Base-by-base conservation (phyloP, 2,888 invertebrate species). In the Agrotis puta region DNA sequence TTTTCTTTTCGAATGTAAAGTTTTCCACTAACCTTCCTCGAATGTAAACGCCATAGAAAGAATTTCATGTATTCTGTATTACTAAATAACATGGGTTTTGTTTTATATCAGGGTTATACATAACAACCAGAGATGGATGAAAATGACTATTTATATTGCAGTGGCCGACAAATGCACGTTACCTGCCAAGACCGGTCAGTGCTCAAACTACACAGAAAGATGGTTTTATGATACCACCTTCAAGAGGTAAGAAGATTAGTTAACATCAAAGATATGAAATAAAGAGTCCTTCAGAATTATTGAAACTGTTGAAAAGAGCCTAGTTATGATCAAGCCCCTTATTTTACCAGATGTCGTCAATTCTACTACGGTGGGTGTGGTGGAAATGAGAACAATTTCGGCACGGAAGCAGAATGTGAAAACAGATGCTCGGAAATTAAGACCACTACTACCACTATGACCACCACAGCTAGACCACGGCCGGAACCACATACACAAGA, bases 301-400 rank as follows among this genome's bases (percentile, higher is more conserved):
- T 24, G 22, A 45, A 45, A 22, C 13, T 54, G 9, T 2, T 20
- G 13, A 24, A 3, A 47, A 24, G 3, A 20, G 11, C 5, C 47
- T 47, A 45, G 9, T n/a, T 48, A 48, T n/a, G 3, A 3, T 11
- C n/a, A 43, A 22, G 3, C 18, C 2, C 5, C 2, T 2, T 16
- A 22, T 24, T 50, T 57, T 27, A 4, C 0, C 79, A 94, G 97
- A 74, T 99, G 99, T 92, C 96, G 97, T 63, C 97, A 97, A 86
- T 99, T 99, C 95, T 98, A 98, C 91, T 99, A 98, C 91, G 99
- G 99, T 14, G 99, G 99, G 18, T 99, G 99, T 89, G 98, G 98
- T 22, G 99, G 99, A 45, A 99, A 99, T 89, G 97, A 96, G 47
- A 99, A 99, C 92, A 98, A 98, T 88, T 99, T 99, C 94, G 90